Percentiles rank a stretch among this genome's conserved stretches.
These are phyloP conservation scores for Drosophila erecta DNA, from an alignment of 1,140 invertebrate genomes.

Conservation along the genomic window DNA sequence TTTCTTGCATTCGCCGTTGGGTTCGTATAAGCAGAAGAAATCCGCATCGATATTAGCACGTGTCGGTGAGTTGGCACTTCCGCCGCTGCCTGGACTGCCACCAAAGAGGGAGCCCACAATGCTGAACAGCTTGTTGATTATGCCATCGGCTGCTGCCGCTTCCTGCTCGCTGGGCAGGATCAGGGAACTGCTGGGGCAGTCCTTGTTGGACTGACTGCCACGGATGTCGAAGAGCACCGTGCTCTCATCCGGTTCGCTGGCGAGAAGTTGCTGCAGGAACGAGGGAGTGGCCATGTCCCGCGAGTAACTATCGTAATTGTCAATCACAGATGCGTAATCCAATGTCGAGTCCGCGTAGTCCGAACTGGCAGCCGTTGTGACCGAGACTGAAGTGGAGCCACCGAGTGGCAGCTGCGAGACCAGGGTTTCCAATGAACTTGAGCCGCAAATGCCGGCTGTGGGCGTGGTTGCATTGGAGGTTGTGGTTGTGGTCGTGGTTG, in stretches of 20 bases:
- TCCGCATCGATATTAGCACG: slow-evolving; percentile 60
- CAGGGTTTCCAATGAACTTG: slow-evolving; percentile 75
- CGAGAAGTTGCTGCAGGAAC: slow-evolving; percentile 57
- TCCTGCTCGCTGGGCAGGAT: slow-evolving; percentile 29
- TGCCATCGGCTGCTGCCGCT: slow-evolving; percentile 29
- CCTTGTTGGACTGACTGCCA: slow-evolving; percentile 34
- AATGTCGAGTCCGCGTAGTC: slow-evolving; percentile 62
- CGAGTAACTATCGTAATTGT: slow-evolving; percentile 55
- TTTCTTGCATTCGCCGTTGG: slow-evolving; percentile 78
- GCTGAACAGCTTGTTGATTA: slow-evolving; percentile 68
- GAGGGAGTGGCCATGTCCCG: slow-evolving; percentile 36
- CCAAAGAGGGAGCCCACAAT: slow-evolving; percentile 76
- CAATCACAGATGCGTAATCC: slow-evolving; percentile 60
- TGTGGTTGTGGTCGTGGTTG: slow-evolving; percentile 20
- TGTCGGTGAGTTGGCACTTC: slow-evolving; percentile 7
- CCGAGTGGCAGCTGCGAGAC: slow-evolving; percentile 51
- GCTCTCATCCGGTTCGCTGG: slow-evolving; percentile 64
- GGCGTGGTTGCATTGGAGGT: slow-evolving; percentile 32
- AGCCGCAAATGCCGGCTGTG: slow-evolving; percentile 45
- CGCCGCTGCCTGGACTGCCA: slow-evolving; percentile 8
- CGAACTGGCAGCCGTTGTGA: slow-evolving; percentile 53
- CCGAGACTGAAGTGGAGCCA: slow-evolving; percentile 44
- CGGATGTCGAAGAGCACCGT: slow-evolving; percentile 78
- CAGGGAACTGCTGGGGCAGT: background rate
- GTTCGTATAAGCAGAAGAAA: slow-evolving; percentile 64